These are phyloP conservation scores for Rhabdornis inornatus DNA, from an alignment of 2,113 vertebrate genomes.

Conservation along the genomic window DNA sequence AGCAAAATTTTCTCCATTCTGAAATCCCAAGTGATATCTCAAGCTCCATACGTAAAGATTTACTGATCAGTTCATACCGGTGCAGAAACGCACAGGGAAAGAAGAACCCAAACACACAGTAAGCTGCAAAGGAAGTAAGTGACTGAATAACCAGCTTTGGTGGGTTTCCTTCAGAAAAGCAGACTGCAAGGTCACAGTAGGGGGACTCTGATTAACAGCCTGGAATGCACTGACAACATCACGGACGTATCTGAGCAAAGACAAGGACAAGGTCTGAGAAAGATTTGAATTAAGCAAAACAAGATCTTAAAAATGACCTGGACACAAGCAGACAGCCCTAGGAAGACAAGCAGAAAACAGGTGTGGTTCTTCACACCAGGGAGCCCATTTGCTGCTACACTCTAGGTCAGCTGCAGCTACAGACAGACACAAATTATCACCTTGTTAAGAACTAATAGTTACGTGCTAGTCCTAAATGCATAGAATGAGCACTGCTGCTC, in stretches of 20 bases:
- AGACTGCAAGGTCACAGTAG: neutral
- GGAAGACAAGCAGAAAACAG: neutral
- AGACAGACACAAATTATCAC: neutral
- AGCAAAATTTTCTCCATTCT: neutral
- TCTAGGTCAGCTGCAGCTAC: neutral
- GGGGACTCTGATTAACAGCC: neutral
- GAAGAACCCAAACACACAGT: neutral
- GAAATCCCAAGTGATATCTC: neutral
- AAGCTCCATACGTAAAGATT: neutral
- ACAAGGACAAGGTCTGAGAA: neutral
- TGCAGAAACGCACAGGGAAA: neutral
- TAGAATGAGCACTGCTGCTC: neutral
- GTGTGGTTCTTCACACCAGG: accelerated
- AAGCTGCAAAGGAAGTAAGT: neutral
- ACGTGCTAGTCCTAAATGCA: neutral
- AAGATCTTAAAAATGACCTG: neutral
- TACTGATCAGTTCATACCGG: neutral
- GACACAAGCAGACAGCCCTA: neutral
- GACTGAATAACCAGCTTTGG: neutral
- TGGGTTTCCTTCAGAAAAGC: neutral
- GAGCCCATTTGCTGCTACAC: neutral
- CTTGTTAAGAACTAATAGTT: neutral
- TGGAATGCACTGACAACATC: neutral
- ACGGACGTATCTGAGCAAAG: neutral
- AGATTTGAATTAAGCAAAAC: neutral